Percentiles rank a stretch among this genome's conserved stretches.
Evolutionary conservation across 1,140 invertebrate species (phyloP).

Genomic region (Scaptodrosophila lebanonensis): DNA sequence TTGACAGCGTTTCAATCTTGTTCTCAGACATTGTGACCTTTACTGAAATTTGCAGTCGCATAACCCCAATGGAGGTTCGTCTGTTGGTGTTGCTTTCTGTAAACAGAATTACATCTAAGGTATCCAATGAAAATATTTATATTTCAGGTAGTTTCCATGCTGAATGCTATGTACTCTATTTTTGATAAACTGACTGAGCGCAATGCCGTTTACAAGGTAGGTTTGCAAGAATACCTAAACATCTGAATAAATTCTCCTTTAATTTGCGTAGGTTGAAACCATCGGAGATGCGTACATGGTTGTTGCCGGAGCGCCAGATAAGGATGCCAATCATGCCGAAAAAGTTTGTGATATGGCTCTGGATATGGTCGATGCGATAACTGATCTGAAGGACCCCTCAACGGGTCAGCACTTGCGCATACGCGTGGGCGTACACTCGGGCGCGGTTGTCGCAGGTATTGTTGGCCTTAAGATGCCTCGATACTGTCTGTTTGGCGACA

Average conservation of each 20-base stretch:
- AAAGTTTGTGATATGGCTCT: constrained; percentile 97
- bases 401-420: constrained; percentile 93
- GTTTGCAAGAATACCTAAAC: no score
- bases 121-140: no score
- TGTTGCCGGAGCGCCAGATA: constrained; percentile 94
- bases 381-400: constrained; percentile 92
- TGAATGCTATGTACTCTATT: constrained; percentile 96
- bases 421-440: constrained; percentile 92
- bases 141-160: constrained; percentile 98
- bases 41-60: constrained; percentile 95
- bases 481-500: constrained; percentile 90
- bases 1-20: constrained; percentile 95
- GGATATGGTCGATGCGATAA: constrained; percentile 96
- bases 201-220: constrained; percentile 97
- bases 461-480: constrained; percentile 97
- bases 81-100: no score
- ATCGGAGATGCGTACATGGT: constrained; percentile 99
- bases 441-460: constrained; percentile 95
- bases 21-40: constrained; percentile 98
- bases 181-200: constrained; percentile 94
- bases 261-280: no score
- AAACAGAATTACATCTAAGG: no score
- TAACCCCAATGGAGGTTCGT: constrained; percentile 97
- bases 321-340: constrained; percentile 92
- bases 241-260: no score